Evolutionary conservation across 92 coral and sea anemone genomes (phyloP).

Genomic region (Phenganax marumi): DNA sequence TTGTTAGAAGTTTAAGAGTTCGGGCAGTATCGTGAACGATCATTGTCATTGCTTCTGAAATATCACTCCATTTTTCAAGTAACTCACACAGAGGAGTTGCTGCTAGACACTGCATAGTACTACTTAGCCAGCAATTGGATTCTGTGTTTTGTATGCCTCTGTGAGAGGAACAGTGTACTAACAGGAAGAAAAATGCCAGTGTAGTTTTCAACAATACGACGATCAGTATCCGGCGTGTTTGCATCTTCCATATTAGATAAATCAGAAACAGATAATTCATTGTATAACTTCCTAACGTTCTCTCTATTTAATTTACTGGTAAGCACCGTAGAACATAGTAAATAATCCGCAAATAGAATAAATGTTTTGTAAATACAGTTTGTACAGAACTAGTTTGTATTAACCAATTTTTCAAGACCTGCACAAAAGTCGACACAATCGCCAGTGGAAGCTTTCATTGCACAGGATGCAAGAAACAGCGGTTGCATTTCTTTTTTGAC

Average conservation of each 20-base stretch:
- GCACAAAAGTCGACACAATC: background rate
- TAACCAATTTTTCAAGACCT: no score
- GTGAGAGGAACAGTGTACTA: background rate
- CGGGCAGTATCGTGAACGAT: background rate
- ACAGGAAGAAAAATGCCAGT: background rate
- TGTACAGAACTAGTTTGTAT: no score
- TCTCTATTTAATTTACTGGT: background rate
- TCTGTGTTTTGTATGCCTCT: slow-evolving; percentile 18
- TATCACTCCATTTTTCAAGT: background rate
- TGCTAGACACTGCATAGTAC: slow-evolving; percentile 3
- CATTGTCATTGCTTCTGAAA: background rate
- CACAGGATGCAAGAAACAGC: background rate
- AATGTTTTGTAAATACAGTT: no score
- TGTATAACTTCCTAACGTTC: background rate
- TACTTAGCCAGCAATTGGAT: slow-evolving; percentile 29
- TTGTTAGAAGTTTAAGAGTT: background rate
- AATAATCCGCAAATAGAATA: no score
- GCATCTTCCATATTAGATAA: background rate
- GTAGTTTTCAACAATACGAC: background rate
- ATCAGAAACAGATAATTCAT: background rate
- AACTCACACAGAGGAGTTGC: slow-evolving; percentile 13
- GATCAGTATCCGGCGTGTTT: background rate
- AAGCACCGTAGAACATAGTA: background rate
- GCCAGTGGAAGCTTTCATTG: background rate
- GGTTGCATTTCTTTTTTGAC: background rate